These are phyloP conservation scores for Pyralis farinalis DNA, from an alignment of 2,888 invertebrate species.

Conservation along the genomic window DNA sequence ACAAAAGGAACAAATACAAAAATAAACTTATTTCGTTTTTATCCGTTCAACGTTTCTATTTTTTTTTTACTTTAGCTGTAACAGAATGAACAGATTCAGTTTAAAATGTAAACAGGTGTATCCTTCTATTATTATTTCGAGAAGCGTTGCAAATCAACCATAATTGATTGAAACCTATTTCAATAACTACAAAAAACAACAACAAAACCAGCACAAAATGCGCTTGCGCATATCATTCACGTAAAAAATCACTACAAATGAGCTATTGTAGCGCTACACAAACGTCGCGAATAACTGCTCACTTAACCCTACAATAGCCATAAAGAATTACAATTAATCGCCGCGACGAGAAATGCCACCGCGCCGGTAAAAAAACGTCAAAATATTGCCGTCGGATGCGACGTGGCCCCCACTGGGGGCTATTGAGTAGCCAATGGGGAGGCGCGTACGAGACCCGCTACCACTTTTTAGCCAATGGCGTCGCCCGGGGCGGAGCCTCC, in stretches of 20 bases:
- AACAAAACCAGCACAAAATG: slow-evolving; percentile 21
- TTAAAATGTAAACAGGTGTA: slow-evolving; percentile 24
- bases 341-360: slow-evolving; percentile 73
- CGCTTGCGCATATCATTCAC: slow-evolving; percentile 51
- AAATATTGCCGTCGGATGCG: slow-evolving; percentile 65
- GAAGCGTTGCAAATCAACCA: slow-evolving; percentile 37
- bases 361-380: slow-evolving; percentile 70
- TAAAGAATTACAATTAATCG: slow-evolving; percentile 79
- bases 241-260: slow-evolving; percentile 34
- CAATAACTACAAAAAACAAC: slow-evolving; percentile 15
- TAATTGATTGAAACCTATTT: slow-evolving; percentile 33
- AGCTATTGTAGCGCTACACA: slow-evolving; percentile 50
- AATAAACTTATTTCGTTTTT: neutral
- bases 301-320: slow-evolving; percentile 77
- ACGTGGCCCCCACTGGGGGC: slow-evolving; percentile 56
- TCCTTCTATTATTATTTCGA: slow-evolving; percentile 12
- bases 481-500: slow-evolving; percentile 72
- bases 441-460: slow-evolving; percentile 50
- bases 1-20: neutral
- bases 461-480: slow-evolving; percentile 68
- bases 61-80: no score
- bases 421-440: slow-evolving; percentile 64
- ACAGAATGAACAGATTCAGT: neutral
- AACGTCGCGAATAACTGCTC: slow-evolving; percentile 65
- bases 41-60: neutral